phyloP scores from a whole-genome alignment of 1,140 invertebrate genomes.

The Papilio polytes region DNA sequence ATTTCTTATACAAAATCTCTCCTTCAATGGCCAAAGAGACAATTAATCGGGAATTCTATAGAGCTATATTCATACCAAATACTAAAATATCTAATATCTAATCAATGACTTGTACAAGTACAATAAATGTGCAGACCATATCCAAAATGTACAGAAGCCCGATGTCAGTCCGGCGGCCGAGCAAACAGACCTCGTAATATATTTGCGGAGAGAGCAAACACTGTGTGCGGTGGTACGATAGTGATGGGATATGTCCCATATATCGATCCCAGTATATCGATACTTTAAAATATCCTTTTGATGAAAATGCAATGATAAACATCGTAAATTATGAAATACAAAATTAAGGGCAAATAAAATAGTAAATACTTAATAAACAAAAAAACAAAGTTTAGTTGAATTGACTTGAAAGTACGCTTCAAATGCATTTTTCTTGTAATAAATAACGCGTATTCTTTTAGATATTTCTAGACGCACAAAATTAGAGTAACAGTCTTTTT shows the following conservation, averaged over 20 bases:
- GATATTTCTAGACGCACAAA: neutral
- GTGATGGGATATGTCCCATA: neutral
- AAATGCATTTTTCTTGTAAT: neutral
- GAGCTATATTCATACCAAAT: too few relatives aligned
- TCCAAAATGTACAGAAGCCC: neutral
- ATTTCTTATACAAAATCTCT: too few relatives aligned
- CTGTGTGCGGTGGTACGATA: neutral
- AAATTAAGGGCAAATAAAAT: too few relatives aligned
- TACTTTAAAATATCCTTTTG: neutral
- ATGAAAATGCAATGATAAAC: too few relatives aligned
- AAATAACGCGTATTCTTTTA: neutral
- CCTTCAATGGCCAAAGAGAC: too few relatives aligned
- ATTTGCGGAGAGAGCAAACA: conserved; percentile 9
- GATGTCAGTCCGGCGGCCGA: neutral
- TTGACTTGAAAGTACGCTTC: too few relatives aligned
- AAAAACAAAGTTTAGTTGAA: too few relatives aligned
- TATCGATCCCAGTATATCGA: too few relatives aligned
- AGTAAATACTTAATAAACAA: too few relatives aligned
- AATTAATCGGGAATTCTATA: too few relatives aligned
- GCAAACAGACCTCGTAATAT: conserved; percentile 15
- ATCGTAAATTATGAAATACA: too few relatives aligned
- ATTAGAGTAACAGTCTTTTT: neutral
- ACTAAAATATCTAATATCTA: neutral
- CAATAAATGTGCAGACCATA: neutral
- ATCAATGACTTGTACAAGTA: neutral